phyloP scores from a whole-genome alignment of 2,888 invertebrate genomes.

The Drosophila macrospina region DNA sequence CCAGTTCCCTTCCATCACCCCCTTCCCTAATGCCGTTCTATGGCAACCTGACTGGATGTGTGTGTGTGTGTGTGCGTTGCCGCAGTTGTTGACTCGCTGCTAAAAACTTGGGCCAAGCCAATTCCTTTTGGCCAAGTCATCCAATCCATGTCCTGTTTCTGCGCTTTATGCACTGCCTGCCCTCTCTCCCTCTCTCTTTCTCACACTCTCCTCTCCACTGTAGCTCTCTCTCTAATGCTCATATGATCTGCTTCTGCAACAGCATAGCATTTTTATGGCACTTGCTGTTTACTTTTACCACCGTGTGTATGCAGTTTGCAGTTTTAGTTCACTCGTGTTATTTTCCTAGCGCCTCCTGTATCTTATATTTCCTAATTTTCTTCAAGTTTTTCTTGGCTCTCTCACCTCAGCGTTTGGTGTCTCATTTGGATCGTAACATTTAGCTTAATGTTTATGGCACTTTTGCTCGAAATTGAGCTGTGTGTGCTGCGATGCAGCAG shows the following conservation, averaged over 20 bases:
- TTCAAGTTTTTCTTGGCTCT: constrained; percentile 20
- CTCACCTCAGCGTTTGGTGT: constrained; percentile 50
- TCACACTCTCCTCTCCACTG: not conserved
- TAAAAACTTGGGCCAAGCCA: constrained; percentile 67
- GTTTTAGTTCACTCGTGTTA: constrained; percentile 55
- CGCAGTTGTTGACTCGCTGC: constrained; percentile 75
- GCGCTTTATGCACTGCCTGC: constrained; percentile 65
- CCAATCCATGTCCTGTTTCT: constrained; percentile 64
- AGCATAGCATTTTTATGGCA: constrained; percentile 71
- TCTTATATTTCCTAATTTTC: constrained; percentile 25
- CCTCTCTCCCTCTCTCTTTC: constrained; percentile 22
- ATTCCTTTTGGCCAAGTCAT: constrained; percentile 68
- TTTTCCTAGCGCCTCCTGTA: constrained; percentile 41
- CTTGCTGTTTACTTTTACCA: constrained; percentile 62
- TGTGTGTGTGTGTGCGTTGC: constrained; percentile 39
- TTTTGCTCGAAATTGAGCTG: constrained; percentile 53
- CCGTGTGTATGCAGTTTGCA: constrained; percentile 43
- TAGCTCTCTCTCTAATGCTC: constrained; percentile 49
- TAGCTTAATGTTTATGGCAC: constrained; percentile 67
- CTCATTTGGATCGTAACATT: constrained; percentile 78
- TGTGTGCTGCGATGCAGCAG: not conserved
- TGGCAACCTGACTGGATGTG: constrained; percentile 41
- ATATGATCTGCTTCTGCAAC: constrained; percentile 65
- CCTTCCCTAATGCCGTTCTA: not conserved
- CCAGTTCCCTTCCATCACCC: constrained; percentile 22